phyloP scores from a whole-genome alignment of 23 tunicate species.

The Phallusia fumigata region DNA sequence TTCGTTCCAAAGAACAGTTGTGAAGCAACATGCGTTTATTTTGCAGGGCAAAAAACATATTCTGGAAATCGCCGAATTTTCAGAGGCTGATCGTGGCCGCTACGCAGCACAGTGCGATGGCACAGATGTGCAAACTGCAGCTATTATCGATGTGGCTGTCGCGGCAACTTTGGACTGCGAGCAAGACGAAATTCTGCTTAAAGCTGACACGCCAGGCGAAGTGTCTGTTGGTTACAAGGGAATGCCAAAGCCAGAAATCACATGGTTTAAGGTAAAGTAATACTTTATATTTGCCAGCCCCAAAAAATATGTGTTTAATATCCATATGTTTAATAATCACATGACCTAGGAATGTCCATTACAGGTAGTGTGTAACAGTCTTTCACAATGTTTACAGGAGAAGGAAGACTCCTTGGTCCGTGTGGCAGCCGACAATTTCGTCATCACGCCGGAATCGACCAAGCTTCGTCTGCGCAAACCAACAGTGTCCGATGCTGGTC shows the following conservation, averaged over 20 bases:
- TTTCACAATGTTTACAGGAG: constrained; percentile 24
- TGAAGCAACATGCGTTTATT: not conserved
- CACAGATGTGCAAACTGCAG: constrained; percentile 59
- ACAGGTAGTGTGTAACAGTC: too few species aligned
- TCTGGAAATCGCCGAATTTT: constrained; percentile 57
- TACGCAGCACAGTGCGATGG: constrained; percentile 65
- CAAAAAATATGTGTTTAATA: not conserved
- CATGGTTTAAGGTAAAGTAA: constrained; percentile 55
- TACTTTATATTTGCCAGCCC: not conserved
- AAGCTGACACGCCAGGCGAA: constrained; percentile 44
- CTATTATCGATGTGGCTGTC: constrained; percentile 65
- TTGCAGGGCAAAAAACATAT: constrained; percentile 68
- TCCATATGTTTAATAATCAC: too few species aligned
- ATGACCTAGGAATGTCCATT: too few species aligned
- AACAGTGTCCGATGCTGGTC: constrained; percentile 49
- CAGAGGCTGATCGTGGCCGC: constrained; percentile 69
- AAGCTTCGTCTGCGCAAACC: constrained; percentile 63
- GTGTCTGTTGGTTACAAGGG: constrained; percentile 49
- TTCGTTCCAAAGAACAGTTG: too few species aligned
- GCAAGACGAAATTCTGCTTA: constrained; percentile 37
- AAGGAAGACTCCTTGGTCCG: constrained; percentile 44
- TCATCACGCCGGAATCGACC: constrained; percentile 16
- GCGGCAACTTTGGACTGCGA: constrained; percentile 46
- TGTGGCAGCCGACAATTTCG: constrained; percentile 18
- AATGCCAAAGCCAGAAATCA: constrained; percentile 74